Conservation (phyloP, 2,888 invertebrate species). For the Tipula vernalis region DNA sequence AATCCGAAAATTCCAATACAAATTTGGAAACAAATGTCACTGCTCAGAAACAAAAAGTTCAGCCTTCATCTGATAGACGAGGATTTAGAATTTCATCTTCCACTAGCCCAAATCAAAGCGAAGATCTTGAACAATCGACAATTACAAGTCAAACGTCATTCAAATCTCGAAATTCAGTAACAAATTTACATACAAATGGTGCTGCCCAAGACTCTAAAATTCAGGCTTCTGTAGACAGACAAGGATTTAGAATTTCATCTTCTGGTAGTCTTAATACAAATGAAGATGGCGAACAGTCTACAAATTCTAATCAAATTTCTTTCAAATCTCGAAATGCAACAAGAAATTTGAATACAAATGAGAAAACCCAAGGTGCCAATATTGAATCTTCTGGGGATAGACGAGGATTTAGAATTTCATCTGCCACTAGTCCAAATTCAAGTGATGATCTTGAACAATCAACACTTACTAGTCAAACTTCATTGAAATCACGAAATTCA, state of each 20-base stretch:
- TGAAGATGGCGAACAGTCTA: background rate
- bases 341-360: too few relatives aligned
- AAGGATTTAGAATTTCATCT: background rate
- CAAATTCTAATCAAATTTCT: background rate
- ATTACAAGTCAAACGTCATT: background rate
- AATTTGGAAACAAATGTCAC: background rate
- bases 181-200: background rate
- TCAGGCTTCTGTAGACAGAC: background rate
- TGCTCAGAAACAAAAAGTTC: background rate
- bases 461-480: background rate
- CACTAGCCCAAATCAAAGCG: background rate
- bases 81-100: background rate
- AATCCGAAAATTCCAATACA: background rate
- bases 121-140: background rate
- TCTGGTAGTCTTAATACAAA: background rate
- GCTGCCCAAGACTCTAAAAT: too few relatives aligned
- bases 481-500: background rate
- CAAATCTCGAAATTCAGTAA: background rate
- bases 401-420: background rate
- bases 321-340: background rate
- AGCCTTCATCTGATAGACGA: background rate
- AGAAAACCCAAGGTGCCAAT: too few relatives aligned
- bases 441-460: background rate
- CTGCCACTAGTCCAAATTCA: background rate
- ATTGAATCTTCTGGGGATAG: too few relatives aligned